Conservation (phyloP, 2,113 vertebrate species). For the Pedetes capensis region DNA sequence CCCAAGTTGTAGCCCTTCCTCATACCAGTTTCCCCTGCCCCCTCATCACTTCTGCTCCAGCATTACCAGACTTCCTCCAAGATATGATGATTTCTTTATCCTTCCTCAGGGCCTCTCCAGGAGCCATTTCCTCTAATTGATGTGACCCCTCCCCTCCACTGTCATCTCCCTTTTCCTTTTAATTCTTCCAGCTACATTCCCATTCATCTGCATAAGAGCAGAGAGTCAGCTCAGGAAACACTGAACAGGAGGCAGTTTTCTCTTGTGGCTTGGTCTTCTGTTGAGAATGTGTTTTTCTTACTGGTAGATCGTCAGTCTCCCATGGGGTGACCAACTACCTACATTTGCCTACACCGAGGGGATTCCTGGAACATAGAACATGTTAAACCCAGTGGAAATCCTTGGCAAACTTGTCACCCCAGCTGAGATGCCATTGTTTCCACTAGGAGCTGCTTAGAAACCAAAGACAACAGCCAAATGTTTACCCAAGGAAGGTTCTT, state of each 20-base stretch:
- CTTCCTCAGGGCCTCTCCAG: background rate
- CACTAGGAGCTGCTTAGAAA: conserved; percentile 7
- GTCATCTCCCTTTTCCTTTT: background rate
- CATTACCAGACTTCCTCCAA: background rate
- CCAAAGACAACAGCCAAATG: background rate
- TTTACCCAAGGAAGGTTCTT: background rate
- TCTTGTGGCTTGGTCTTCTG: background rate
- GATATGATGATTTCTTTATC: background rate
- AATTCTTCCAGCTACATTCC: background rate
- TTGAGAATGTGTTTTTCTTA: background rate
- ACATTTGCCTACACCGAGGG: background rate
- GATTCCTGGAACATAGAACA: background rate
- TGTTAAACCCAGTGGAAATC: background rate
- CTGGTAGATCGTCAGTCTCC: background rate
- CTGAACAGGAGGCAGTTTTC: background rate
- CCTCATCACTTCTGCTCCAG: background rate
- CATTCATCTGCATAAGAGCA: background rate
- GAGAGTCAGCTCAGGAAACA: background rate
- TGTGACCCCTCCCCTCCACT: background rate
- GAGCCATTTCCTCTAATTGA: background rate
- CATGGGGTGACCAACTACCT: background rate
- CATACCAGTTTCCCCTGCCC: background rate
- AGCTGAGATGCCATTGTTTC: background rate
- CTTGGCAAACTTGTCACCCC: background rate
- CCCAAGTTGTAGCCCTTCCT: background rate